These are phyloP conservation scores for Nothocercus julius DNA, from an alignment of 2,113 vertebrate species.

Conservation along the genomic window DNA sequence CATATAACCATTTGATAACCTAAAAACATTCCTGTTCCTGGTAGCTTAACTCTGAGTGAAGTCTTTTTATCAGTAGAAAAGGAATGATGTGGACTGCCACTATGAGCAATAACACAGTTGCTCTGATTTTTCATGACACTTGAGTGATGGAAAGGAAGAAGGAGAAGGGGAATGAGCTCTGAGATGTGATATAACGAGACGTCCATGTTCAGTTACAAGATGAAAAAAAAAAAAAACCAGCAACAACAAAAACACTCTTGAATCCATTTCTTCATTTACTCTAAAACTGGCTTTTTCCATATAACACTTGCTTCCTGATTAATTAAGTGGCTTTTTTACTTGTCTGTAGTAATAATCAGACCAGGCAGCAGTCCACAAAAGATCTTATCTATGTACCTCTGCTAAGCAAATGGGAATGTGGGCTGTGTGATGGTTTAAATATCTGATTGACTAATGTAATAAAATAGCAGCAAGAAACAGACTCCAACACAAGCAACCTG, in stretches of 20 bases:
- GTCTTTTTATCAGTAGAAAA: neutral
- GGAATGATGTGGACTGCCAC: neutral
- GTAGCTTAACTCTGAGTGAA: neutral
- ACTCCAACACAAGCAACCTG: neutral
- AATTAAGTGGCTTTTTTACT: neutral
- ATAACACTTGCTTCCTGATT: neutral
- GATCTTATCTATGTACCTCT: neutral
- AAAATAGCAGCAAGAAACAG: neutral
- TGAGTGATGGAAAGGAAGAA: rapidly evolving
- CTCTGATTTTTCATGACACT: neutral
- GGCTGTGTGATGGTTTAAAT: neutral
- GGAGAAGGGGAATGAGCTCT: neutral
- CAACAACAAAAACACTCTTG: neutral
- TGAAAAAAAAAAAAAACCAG: neutral
- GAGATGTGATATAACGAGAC: neutral
- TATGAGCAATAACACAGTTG: neutral
- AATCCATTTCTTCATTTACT: neutral
- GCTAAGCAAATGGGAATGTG: neutral
- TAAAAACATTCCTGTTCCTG: neutral
- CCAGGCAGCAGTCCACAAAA: neutral
- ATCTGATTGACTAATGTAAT: neutral
- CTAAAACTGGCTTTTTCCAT: neutral
- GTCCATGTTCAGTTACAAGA: neutral
- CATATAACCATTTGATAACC: neutral
- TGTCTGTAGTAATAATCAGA: neutral